Conservation (phyloP, 2,797 vertebrate species). For the Micromesistius poutassou region DNA sequence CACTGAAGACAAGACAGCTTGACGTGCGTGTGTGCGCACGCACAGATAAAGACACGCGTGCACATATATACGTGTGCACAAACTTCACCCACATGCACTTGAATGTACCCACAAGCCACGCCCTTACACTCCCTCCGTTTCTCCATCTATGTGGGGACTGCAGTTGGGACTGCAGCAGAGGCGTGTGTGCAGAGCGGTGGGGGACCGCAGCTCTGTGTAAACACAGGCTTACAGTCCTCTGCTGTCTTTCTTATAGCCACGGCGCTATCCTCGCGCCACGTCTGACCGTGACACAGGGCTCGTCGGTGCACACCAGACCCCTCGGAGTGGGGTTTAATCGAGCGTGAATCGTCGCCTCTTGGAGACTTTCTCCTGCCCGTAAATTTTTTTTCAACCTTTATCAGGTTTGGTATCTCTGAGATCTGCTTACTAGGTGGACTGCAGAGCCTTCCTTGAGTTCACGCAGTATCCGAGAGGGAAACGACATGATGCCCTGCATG, state of each 20-base stretch:
- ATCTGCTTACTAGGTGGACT: no score
- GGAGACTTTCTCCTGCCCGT: neutral
- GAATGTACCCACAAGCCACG: neutral
- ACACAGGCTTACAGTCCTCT: constrained; percentile 21
- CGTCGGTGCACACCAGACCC: neutral
- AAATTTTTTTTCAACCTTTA: no score
- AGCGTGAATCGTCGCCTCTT: neutral
- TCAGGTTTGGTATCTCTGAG: no score
- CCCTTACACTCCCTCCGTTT: neutral
- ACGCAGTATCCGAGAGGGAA: neutral
- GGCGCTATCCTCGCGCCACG: neutral
- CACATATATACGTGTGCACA: neutral
- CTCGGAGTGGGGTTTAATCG: neutral
- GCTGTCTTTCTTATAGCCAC: neutral
- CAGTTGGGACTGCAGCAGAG: constrained; percentile 15
- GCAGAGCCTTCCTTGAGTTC: neutral
- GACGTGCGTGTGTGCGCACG: neutral
- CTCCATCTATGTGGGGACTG: constrained; percentile 7
- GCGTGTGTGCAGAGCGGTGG: constrained; percentile 32
- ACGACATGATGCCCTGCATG: neutral
- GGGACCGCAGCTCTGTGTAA: constrained; percentile 17
- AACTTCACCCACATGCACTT: constrained; percentile 4
- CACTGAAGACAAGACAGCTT: neutral
- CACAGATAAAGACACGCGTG: neutral
- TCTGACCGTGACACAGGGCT: neutral